A percentile compares a stretch with the other conserved stretches of the same genome.
Conservation (phyloP, 2,888 invertebrate genomes). For the Caenorhabditis macrosperma region DNA sequence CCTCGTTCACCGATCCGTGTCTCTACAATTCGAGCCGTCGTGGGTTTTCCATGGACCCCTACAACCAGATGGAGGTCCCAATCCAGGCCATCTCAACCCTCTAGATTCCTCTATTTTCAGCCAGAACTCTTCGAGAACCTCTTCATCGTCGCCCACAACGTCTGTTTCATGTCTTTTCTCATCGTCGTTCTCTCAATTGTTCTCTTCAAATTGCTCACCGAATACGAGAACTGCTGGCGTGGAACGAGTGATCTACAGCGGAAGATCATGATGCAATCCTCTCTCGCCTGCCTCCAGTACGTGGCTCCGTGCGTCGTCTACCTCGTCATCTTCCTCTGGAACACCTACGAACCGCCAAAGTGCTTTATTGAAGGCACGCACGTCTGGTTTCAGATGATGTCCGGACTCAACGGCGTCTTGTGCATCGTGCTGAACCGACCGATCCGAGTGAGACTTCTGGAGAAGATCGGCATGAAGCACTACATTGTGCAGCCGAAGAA, state of each 20-base stretch:
- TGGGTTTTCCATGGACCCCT: conserved; percentile 12
- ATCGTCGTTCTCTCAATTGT: not conserved
- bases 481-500: conserved; percentile 23
- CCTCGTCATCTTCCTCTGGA: conserved; percentile 8
- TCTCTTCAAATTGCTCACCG: conserved; percentile 9
- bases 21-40: conserved; percentile 19
- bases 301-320: conserved; percentile 10
- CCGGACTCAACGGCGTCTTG: not conserved
- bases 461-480: conserved; percentile 24
- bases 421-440: conserved; percentile 13
- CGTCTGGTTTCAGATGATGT: conserved; percentile 5
- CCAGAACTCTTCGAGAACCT: conserved; percentile 5
- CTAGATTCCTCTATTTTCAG: not conserved
- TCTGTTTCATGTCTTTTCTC: not conserved
- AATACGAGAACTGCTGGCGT: conserved; percentile 23
- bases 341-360: conserved; percentile 3
- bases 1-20: conserved; percentile 20
- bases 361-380: conserved; percentile 38
- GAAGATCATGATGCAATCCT: conserved; percentile 22
- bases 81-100: too few relatives aligned
- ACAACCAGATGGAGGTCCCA: conserved; percentile 25
- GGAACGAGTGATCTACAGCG: conserved; percentile 24
- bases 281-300: conserved; percentile 10
- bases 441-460: conserved; percentile 21
- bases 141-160: conserved; percentile 2